Percentiles rank a stretch among this genome's conserved stretches.
phyloP scores from a whole-genome alignment of 2,113 vertebrate genomes.

The Pseudopodoces humilis region DNA sequence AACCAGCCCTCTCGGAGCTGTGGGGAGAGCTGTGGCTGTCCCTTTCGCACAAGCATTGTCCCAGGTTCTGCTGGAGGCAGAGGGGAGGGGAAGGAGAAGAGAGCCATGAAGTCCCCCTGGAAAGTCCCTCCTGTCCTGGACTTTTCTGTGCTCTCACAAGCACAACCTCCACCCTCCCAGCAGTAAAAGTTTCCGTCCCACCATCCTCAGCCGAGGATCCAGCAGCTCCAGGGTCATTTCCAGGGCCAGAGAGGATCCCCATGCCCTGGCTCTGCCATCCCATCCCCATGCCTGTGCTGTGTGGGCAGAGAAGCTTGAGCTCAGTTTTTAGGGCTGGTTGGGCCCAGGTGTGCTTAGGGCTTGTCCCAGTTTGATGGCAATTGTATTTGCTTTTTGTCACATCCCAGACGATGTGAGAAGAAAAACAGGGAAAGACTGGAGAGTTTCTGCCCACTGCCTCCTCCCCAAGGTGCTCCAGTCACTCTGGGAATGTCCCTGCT shows the following conservation, averaged over 20 bases:
- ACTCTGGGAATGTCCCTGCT: rapidly evolving
- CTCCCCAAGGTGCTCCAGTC: neutral
- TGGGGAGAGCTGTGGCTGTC: neutral
- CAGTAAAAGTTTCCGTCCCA: neutral
- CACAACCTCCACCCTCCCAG: rapidly evolving
- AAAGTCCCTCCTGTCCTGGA: neutral
- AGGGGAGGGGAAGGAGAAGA: neutral
- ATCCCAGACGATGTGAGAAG: neutral
- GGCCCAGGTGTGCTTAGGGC: neutral
- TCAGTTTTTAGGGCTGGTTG: neutral
- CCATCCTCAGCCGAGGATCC: rapidly evolving
- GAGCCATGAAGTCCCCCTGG: neutral
- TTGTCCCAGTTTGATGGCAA: neutral
- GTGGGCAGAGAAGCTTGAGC: neutral
- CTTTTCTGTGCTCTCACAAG: neutral
- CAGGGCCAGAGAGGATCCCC: rapidly evolving
- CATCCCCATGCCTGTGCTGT: neutral
- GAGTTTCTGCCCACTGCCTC: neutral
- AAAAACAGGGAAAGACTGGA: neutral
- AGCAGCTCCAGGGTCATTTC: neutral
- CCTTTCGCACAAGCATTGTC: rapidly evolving
- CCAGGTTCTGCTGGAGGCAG: neutral
- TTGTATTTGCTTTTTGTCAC: neutral
- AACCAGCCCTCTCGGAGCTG: rapidly evolving
- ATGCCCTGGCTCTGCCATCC: neutral